These are phyloP conservation scores for Catagonus wagneri DNA, from an alignment of 2,113 vertebrate species.

Conservation along the genomic window DNA sequence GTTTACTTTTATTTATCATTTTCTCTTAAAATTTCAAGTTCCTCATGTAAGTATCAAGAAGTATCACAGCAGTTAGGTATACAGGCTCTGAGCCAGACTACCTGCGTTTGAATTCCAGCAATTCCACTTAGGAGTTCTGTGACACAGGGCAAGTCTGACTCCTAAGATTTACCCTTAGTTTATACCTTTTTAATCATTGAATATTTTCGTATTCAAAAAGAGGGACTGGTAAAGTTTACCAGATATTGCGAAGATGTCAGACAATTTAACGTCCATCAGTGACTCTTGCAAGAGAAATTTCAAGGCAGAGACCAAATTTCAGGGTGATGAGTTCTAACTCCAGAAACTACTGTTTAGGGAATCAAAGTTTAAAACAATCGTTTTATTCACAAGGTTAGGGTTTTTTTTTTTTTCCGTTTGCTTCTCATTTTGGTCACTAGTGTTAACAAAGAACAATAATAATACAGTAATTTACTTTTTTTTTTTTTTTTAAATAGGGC, in stretches of 20 bases:
- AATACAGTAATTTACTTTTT: conserved; percentile 5
- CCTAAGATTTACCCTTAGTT: conserved; percentile 8
- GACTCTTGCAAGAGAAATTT: neutral
- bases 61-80: no score
- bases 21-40: neutral
- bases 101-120: neutral
- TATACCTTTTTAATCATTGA: neutral
- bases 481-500: no score
- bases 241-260: neutral
- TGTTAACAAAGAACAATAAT: conserved; percentile 43
- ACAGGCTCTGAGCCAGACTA: neutral
- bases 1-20: conserved; percentile 24
- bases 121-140: neutral
- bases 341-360: neutral
- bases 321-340: neutral
- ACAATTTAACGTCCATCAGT: neutral
- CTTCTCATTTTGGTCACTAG: conserved; percentile 24
- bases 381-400: neutral
- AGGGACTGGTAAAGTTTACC: neutral
- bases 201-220: conserved; percentile 30
- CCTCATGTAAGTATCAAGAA: neutral
- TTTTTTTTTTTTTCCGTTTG: neutral
- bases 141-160: neutral
- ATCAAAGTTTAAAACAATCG: neutral
- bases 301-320: neutral